phyloP scores from a whole-genome alignment of 2,113 vertebrate species.

The Cyphomyrus plagiostoma region DNA sequence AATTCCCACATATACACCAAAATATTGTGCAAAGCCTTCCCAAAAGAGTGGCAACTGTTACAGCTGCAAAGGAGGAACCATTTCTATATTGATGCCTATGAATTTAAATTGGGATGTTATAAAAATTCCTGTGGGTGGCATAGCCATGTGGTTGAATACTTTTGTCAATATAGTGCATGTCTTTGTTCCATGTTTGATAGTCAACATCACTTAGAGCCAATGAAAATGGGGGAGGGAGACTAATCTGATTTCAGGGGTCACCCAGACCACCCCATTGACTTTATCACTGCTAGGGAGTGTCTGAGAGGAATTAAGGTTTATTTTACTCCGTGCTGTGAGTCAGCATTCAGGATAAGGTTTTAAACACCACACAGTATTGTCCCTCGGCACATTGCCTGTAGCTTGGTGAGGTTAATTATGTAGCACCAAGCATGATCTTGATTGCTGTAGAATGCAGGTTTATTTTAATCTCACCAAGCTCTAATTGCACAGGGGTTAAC shows the following conservation, averaged over 20 bases:
- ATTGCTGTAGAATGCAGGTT: slow-evolving; percentile 40
- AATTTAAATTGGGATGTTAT: neutral
- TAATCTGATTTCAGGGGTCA: neutral
- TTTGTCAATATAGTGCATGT: neutral
- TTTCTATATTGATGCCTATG: neutral
- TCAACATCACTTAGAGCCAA: neutral
- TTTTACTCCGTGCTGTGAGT: neutral
- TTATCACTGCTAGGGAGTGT: neutral
- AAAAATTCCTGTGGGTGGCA: neutral
- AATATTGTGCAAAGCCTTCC: neutral
- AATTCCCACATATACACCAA: neutral
- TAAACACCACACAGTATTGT: neutral
- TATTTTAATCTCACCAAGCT: slow-evolving; percentile 32
- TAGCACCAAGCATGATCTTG: slow-evolving; percentile 26
- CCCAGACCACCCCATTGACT: neutral
- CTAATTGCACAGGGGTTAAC: slow-evolving; percentile 30
- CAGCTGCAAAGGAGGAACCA: neutral
- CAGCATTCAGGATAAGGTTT: neutral
- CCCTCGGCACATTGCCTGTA: slow-evolving; percentile 4
- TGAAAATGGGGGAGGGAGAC: neutral
- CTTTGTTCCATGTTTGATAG: neutral
- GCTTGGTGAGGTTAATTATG: slow-evolving; percentile 34
- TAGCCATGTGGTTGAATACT: neutral
- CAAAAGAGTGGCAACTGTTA: neutral
- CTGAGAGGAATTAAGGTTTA: neutral